A percentile compares a stretch with the other conserved stretches of the same genome.
Conservation (phyloP, 2,888 invertebrate species). For the Ormyrus thymus region DNA sequence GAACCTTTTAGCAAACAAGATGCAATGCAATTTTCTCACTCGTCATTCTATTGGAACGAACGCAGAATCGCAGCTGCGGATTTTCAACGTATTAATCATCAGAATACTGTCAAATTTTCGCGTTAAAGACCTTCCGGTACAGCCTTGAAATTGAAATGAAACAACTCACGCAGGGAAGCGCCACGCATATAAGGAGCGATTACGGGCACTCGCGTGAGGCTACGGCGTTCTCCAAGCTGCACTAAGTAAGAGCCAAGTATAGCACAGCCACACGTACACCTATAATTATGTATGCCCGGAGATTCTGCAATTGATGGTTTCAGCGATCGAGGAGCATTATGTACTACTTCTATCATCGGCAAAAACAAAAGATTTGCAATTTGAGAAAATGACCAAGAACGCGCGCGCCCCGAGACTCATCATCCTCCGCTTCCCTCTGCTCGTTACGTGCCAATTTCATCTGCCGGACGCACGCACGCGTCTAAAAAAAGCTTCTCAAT, state of each 20-base stretch:
- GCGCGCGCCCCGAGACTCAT: background rate
- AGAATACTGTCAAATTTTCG: conserved; percentile 11
- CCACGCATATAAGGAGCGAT: conserved; percentile 7
- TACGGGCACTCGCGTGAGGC: conserved; percentile 33
- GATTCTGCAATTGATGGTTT: conserved; percentile 44
- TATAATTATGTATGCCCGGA: conserved; percentile 8
- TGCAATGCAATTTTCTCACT: too few relatives aligned
- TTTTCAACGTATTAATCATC: conserved; percentile 18
- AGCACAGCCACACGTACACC: conserved; percentile 13
- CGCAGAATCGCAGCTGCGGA: too few relatives aligned
- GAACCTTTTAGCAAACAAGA: too few relatives aligned
- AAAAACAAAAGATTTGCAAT: conserved; percentile 46
- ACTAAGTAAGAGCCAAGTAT: conserved; percentile 44
- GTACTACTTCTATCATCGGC: background rate
- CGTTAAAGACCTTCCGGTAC: conserved; percentile 17
- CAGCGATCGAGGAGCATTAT: background rate
- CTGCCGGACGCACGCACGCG: background rate
- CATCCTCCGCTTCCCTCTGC: background rate
- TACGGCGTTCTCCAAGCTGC: background rate
- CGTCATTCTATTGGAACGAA: too few relatives aligned
- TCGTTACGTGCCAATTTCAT: conserved; percentile 4
- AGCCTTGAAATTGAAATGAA: conserved; percentile 39
- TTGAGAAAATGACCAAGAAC: conserved; percentile 40
- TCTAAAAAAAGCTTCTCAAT: conserved; percentile 30
- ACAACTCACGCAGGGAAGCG: conserved; percentile 14